phyloP scores from a whole-genome alignment of 1,140 invertebrate genomes.

The Coenobita brevimanus region DNA sequence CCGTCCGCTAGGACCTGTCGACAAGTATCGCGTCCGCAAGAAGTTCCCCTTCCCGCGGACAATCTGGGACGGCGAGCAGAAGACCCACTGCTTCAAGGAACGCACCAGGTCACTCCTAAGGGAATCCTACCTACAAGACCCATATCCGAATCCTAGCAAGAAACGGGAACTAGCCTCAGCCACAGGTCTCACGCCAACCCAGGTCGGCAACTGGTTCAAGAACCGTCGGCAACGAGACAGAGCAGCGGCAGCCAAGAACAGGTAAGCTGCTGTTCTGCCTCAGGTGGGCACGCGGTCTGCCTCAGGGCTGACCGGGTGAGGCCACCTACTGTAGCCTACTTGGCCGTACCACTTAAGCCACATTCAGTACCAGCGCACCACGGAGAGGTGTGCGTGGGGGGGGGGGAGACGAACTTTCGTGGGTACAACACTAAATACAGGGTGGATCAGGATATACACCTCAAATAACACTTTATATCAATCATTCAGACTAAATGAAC shows the following conservation, averaged over 20 bases:
- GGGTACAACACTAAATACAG: too few species aligned
- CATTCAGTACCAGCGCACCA: too few species aligned
- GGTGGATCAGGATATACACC: too few species aligned
- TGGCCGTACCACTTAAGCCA: too few species aligned
- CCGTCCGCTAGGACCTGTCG: slow-evolving; percentile 95
- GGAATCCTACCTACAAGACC: slow-evolving; percentile 99
- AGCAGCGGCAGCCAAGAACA: slow-evolving; percentile 93
- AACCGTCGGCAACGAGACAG: slow-evolving; percentile 97
- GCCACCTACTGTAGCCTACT: too few species aligned
- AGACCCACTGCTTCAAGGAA: slow-evolving; percentile 99
- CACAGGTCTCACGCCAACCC: slow-evolving; percentile 97
- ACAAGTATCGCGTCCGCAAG: slow-evolving; percentile 98
- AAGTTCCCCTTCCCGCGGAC: slow-evolving; percentile 98
- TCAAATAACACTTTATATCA: too few species aligned
- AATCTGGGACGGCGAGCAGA: slow-evolving; percentile 99
- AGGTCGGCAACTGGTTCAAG: slow-evolving; percentile 99
- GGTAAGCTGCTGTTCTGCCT: slow-evolving; percentile 55
- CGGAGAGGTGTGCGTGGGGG: too few species aligned
- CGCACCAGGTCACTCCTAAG: slow-evolving; percentile 93
- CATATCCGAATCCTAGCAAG: slow-evolving; percentile 99
- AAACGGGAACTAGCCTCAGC: slow-evolving; percentile 97
- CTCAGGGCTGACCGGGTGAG: too few species aligned
- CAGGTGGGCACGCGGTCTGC: neutral
- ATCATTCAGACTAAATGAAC: too few species aligned
- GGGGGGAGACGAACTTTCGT: too few species aligned